Conservation (phyloP, 2,888 invertebrate species). For the Kryphioiulus occultus region DNA sequence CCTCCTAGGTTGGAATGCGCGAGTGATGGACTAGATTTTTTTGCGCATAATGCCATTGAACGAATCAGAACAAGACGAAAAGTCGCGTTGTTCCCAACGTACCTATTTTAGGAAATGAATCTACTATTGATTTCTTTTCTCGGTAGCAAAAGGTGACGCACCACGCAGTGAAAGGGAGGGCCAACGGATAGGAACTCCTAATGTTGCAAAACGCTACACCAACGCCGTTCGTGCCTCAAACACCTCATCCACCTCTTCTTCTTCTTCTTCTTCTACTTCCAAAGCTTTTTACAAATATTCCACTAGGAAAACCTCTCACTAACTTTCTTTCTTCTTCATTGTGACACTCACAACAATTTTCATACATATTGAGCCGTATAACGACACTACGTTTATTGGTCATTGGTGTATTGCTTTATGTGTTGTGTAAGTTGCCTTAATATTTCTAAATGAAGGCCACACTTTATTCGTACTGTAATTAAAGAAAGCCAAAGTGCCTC, state of each 20-base stretch:
- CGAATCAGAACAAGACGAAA: neutral
- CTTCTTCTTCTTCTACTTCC: conserved; percentile 21
- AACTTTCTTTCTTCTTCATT: neutral
- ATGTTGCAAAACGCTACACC: conserved; percentile 10
- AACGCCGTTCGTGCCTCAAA: conserved; percentile 14
- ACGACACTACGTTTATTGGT: neutral
- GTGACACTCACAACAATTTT: neutral
- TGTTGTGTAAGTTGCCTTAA: neutral
- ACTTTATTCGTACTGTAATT: neutral
- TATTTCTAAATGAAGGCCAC: neutral
- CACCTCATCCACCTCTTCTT: conserved; percentile 7
- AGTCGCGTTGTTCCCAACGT: neutral
- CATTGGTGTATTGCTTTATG: neutral
- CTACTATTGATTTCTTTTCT: conserved; percentile 24
- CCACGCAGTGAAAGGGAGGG: conserved; percentile 20
- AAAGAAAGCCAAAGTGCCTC: neutral
- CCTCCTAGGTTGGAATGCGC: neutral
- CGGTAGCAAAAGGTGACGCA: conserved; percentile 16
- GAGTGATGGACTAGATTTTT: neutral
- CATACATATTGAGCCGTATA: neutral
- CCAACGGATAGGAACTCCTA: conserved; percentile 31
- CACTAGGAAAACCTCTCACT: neutral
- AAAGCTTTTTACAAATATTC: conserved; percentile 25
- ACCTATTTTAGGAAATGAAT: conserved; percentile 20
- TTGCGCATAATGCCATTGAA: neutral